Evolutionary conservation across 2,888 invertebrate genomes (phyloP), one percentile per base, ranked within the genome.

Genomic region (Amblyjoppa fuscipennis): DNA sequence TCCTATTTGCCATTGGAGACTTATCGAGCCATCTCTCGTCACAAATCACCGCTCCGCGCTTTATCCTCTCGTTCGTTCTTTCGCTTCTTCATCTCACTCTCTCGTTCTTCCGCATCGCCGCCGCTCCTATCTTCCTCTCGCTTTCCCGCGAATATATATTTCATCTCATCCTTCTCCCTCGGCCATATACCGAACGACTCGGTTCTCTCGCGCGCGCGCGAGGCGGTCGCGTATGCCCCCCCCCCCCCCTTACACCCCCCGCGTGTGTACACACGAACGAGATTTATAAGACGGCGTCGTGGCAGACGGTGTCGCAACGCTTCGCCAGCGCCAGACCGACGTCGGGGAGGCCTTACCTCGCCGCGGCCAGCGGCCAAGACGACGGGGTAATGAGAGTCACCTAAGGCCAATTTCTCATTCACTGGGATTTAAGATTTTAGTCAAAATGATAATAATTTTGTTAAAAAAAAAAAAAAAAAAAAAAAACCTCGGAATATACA

Each of bases 1-100:
- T 77, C 77, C 77, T 68, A 77, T 77, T 77, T 77, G 77, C 77
- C 77, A 77, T 77, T 66, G 77, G 68, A 77, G 77, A 77, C 77
- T 77, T 77, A 77, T 77, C 77, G 77, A 77, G 66, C 66, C 77
- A 77, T 77, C 77, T 77, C 77, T 68, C 53, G 68, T 77, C 77
- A 77, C 77, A 77, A 77, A 77, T 77, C 77, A 77, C 77, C 66
- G 53, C 68, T 68, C 53, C 68, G 41, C 53, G 66, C 53, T 77
- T 53, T 53, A 20, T 77, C 53, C 77, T 68, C 77, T 68, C 59
- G 28, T 59, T 59, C 64, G 20, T 68, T 38, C 20, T 45, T 41
- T n/a, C 69, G 13, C 28, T 9, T 66, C 25, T 6, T 56, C 61
- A 25, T 38, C 38, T 38, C 68, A 7, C 25, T 66, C 64, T 16